These are phyloP conservation scores for Nasalis larvatus DNA, from an alignment of 2,113 vertebrate genomes.

Conservation along the genomic window DNA sequence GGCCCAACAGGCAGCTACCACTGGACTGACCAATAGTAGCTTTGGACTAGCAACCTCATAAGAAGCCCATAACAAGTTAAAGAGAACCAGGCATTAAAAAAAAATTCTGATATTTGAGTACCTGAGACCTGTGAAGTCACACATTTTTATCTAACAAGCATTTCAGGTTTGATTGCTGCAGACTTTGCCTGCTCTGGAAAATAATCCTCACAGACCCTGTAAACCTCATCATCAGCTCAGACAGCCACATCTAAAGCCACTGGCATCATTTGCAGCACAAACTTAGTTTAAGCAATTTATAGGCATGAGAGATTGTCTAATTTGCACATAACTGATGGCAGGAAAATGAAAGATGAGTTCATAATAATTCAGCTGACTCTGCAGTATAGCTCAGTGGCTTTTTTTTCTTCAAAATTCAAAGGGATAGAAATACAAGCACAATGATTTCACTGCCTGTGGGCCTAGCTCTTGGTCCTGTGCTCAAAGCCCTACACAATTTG, in stretches of 20 bases:
- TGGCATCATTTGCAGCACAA: not conserved
- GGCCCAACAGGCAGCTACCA: not conserved
- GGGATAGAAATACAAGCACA: not conserved
- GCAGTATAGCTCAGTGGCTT: not conserved
- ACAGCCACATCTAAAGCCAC: not conserved
- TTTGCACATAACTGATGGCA: conserved; percentile 55
- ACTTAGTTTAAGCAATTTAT: conserved; percentile 47
- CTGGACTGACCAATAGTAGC: too few species aligned
- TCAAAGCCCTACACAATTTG: not conserved
- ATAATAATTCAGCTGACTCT: conserved; percentile 43
- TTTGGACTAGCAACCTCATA: not conserved
- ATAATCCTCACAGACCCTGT: not conserved
- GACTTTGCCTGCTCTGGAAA: not conserved
- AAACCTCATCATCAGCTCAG: not conserved
- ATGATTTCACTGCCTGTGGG: not conserved
- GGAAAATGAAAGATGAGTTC: conserved; percentile 45
- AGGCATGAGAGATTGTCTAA: conserved; percentile 30
- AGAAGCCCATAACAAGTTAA: not conserved
- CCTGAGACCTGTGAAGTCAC: not conserved
- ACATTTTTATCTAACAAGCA: not conserved
- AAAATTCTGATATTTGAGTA: not conserved
- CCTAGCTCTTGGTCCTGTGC: not conserved
- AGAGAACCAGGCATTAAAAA: not conserved
- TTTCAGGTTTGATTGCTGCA: not conserved
- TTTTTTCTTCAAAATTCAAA: not conserved